phyloP scores from a whole-genome alignment of 2,113 vertebrate species.

The Sander vitreus region DNA sequence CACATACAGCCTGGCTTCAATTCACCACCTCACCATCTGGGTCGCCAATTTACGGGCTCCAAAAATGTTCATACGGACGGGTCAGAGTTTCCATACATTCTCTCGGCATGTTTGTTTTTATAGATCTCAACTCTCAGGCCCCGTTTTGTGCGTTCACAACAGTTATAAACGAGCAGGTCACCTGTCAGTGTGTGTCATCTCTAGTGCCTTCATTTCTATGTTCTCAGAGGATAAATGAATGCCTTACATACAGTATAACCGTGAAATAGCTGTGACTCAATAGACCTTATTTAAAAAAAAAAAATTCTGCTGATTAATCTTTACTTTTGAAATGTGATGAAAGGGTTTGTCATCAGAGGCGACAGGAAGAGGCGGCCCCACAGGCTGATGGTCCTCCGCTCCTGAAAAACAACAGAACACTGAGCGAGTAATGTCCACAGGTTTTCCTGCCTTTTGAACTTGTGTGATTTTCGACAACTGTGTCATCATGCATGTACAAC shows the following conservation, averaged over 20 bases:
- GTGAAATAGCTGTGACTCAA: not conserved
- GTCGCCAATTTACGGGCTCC: no score
- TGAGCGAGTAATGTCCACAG: not conserved
- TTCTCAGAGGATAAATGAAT: not conserved
- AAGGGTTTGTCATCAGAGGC: conserved; percentile 50
- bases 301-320: not conserved
- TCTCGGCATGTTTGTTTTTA: no score
- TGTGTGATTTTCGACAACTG: not conserved
- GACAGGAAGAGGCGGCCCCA: conserved; percentile 17
- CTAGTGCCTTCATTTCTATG: not conserved
- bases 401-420: conserved; percentile 43
- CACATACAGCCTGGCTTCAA: no score
- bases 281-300: not conserved
- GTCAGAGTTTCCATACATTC: no score
- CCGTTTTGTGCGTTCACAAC: no score
- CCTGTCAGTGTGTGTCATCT: not conserved
- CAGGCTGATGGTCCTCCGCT: conserved; percentile 33
- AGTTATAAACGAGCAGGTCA: not conserved
- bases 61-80: no score
- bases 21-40: no score
- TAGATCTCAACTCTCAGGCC: no score
- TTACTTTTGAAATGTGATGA: conserved; percentile 54
- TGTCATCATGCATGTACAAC: not conserved
- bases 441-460: not conserved
- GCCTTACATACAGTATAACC: not conserved